phyloP scores from a whole-genome alignment of 2,113 vertebrate species.

The Symphodus melops region DNA sequence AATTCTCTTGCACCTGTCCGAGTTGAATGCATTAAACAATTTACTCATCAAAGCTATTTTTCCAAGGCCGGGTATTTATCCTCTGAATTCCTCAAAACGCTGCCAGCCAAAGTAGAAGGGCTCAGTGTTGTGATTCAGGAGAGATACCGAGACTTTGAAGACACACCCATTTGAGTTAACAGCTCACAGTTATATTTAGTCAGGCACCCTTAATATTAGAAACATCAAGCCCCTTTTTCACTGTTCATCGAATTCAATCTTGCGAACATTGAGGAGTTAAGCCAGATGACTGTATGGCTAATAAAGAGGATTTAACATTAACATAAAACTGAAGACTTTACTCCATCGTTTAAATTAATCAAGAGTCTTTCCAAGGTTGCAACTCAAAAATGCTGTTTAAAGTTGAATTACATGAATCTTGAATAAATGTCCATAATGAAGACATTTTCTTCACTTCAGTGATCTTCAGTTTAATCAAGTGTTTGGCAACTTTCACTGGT shows the following conservation, averaged over 20 bases:
- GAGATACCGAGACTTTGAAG: not conserved
- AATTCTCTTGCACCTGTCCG: too few species aligned
- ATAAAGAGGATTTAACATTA: too few species aligned
- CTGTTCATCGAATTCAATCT: too few species aligned
- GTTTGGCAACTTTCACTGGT: not conserved
- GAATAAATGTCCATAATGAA: too few species aligned
- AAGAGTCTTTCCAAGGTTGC: too few species aligned
- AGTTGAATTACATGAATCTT: too few species aligned
- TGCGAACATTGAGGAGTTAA: not conserved
- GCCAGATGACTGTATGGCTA: too few species aligned
- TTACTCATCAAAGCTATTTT: not conserved
- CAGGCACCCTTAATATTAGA: not conserved
- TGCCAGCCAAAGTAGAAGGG: not conserved
- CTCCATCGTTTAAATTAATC: not conserved
- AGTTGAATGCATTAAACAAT: not conserved
- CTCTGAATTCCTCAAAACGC: conserved; percentile 4
- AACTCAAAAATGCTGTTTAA: too few species aligned
- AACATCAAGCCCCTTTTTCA: not conserved
- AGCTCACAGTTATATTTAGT: conserved; percentile 15
- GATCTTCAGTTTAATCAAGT: not conserved
- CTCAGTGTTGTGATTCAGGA: conserved; percentile 14
- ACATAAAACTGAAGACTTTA: not conserved
- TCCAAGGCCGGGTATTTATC: not conserved
- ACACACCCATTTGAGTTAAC: conserved; percentile 26
- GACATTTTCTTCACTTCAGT: not conserved